Evolutionary conservation across 2,797 vertebrate genomes (phyloP).

Genomic region (Fistularia commersonii): DNA sequence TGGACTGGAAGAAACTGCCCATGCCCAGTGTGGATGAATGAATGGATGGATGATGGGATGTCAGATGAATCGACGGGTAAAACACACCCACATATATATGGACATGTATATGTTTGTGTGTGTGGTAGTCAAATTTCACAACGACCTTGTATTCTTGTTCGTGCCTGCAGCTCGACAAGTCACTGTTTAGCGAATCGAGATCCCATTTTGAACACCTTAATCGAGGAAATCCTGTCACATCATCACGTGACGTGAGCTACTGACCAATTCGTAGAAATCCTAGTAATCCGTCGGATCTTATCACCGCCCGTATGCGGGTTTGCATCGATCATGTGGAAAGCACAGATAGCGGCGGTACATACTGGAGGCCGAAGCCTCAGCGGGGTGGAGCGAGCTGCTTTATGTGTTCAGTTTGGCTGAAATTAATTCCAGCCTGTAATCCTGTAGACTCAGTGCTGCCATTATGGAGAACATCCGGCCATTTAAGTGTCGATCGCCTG

Average conservation of each 20-base stretch:
- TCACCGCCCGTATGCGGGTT: slow-evolving; percentile 13
- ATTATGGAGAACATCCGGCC: too few relatives aligned
- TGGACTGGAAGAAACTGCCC: slow-evolving; percentile 9
- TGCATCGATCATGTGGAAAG: slow-evolving; percentile 31
- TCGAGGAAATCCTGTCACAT: too few relatives aligned
- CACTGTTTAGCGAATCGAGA: background rate
- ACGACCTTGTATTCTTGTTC: background rate
- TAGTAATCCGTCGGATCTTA: slow-evolving; percentile 30
- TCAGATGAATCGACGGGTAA: too few relatives aligned
- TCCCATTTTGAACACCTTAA: too few relatives aligned
- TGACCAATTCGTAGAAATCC: too few relatives aligned
- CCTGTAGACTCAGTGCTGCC: too few relatives aligned
- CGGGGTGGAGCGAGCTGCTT: slow-evolving; percentile 21
- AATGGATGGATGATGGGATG: too few relatives aligned
- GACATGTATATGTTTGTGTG: too few relatives aligned
- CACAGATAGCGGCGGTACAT: slow-evolving; percentile 19
- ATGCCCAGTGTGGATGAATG: background rate
- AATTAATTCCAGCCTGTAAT: slow-evolving; percentile 15
- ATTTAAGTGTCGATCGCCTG: too few relatives aligned
- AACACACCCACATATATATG: too few relatives aligned
- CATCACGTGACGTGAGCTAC: too few relatives aligned
- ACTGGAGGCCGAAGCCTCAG: slow-evolving; percentile 33
- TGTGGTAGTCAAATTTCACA: too few relatives aligned
- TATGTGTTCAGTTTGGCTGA: slow-evolving; percentile 17
- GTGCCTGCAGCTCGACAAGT: slow-evolving; percentile 17